Base-by-base conservation (phyloP, 2,888 invertebrate genomes). In the Theretra japonica region DNA sequence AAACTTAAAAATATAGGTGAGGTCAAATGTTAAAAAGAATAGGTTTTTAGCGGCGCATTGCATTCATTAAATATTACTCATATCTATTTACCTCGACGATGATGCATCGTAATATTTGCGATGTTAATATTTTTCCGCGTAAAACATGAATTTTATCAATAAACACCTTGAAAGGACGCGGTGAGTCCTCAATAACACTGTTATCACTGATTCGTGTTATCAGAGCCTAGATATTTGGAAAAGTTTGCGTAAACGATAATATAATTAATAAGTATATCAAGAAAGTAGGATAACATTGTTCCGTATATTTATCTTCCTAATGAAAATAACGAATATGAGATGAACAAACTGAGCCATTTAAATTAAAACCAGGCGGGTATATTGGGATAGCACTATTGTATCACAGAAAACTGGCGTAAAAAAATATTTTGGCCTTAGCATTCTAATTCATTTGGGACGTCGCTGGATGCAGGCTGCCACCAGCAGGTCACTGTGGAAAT, bases 131-230 rank as follows among this genome's bases (percentile, higher is more conserved):
- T 65, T 48, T 48, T 48, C 23, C 23, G 15, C 17, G 23, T 17
- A 65, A 48, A 8, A 48, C 17, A 48, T 23, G 48, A 23, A 65
- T 48, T 65, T 65, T 65, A 65, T 65, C 65, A 65, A 65, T 65
- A 65, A 48, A 62, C 23, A 65, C 3, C n/a, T 60, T 23, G 41
- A 23, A 23, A 41, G 23, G 41, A 48, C 48, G 41, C 17, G 23
- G 41, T 48, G 65, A 65, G 23, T 65, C 65, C 65, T 48, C 60
- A 17, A 65, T 65, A 23, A 41, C 65, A 41, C 6, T 48, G 23
- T 48, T 65, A 65, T 48, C 48, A 23, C 65, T 48, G 65, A 65
- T 48, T 65, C 23, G 23, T 25, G 4, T 65, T 65, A 65, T 65
- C 62, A 48, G 17, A 11, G 65, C 17, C 48, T 65, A 23, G 7